Evolutionary conservation across 2,888 invertebrate species (phyloP).

Genomic region (Zaprionus bogoriensis): DNA sequence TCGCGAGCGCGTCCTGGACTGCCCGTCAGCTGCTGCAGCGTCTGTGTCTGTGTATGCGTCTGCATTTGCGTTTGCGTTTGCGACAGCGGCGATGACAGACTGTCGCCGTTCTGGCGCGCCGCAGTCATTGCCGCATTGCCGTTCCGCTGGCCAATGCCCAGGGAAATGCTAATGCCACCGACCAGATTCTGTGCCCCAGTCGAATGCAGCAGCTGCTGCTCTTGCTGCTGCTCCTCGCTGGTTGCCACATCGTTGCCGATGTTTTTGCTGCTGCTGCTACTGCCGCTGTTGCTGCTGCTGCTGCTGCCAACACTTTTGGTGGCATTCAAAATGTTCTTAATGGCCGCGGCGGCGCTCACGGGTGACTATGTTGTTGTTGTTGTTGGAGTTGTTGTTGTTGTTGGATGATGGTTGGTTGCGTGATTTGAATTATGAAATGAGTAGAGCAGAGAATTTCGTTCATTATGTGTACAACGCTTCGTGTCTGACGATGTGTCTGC

Average conservation of each 20-base stretch:
- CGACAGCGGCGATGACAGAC: conserved; percentile 65
- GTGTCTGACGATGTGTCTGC: conserved; percentile 10
- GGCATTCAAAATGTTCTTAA: conserved; percentile 80
- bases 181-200: conserved; percentile 77
- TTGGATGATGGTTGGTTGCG: conserved; percentile 31
- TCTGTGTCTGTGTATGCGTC: too few species aligned
- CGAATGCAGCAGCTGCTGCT: conserved; percentile 36
- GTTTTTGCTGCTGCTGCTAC: conserved; percentile 18
- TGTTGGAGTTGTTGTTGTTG: not conserved
- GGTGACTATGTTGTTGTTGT: conserved; percentile 65
- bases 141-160: conserved; percentile 74
- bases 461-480: conserved; percentile 43
- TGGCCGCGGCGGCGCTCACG: conserved; percentile 80
- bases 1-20: conserved; percentile 83
- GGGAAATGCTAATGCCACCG: conserved; percentile 77
- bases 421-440: conserved; percentile 69
- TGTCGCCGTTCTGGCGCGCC: conserved; percentile 61
- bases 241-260: conserved; percentile 17
- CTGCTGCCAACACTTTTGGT: conserved; percentile 77
- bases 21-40: conserved; percentile 81
- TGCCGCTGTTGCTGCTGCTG: conserved; percentile 23
- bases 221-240: not conserved
- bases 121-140: conserved; percentile 34
- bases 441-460: conserved; percentile 61
- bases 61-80: too few species aligned